Evolutionary conservation across 1,140 invertebrate genomes (phyloP).

Genomic region (Tribolium castaneum): DNA sequence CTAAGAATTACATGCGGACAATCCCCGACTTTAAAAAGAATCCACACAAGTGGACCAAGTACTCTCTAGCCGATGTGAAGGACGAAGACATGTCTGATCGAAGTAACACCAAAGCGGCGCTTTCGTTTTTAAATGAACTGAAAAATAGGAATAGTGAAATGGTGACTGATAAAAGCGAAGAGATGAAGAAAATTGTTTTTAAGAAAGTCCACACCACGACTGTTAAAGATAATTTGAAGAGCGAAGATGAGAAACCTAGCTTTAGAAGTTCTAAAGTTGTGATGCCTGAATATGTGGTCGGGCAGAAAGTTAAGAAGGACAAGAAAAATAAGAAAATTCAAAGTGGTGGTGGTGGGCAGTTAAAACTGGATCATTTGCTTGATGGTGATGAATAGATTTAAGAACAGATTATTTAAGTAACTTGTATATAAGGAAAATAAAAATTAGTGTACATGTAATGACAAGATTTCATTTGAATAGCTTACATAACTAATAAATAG

Average conservation of each 20-base stretch:
- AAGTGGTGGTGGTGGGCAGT: conserved; percentile 60
- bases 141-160: conserved; percentile 65
- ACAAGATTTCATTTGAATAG: neutral
- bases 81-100: conserved; percentile 78
- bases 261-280: conserved; percentile 76
- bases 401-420: neutral
- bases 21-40: conserved; percentile 78
- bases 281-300: conserved; percentile 85
- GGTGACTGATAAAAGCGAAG: conserved; percentile 48
- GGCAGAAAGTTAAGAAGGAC: conserved; percentile 70
- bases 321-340: conserved; percentile 62
- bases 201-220: conserved; percentile 46
- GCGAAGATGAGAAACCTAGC: conserved; percentile 65
- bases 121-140: conserved; percentile 76
- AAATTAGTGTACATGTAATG: neutral
- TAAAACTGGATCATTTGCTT: conserved; percentile 73
- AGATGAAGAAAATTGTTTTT: conserved; percentile 54
- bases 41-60: conserved; percentile 82
- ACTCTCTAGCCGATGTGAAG: conserved; percentile 77
- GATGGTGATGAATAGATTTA: conserved; percentile 65
- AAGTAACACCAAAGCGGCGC: conserved; percentile 77
- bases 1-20: conserved; percentile 59
- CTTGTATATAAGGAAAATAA: neutral
- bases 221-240: conserved; percentile 51
- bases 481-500: no score